These are phyloP conservation scores for Formicarius rufipectus DNA, from an alignment of 2,113 vertebrate genomes.

Conservation along the genomic window DNA sequence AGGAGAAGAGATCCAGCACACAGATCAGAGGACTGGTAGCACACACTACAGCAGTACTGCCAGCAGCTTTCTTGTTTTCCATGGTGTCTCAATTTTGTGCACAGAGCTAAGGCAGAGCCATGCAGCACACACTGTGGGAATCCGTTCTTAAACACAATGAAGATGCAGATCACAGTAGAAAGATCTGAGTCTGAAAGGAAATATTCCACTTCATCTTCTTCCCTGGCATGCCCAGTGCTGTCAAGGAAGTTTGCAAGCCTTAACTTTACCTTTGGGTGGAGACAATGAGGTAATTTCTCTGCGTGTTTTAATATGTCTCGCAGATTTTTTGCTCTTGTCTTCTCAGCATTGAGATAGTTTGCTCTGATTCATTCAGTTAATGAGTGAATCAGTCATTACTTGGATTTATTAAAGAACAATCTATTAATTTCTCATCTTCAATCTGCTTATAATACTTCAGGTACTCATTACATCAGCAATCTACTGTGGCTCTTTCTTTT, in stretches of 20 bases:
- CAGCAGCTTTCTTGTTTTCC: not conserved
- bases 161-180: not conserved
- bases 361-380: slow-evolving; percentile 39
- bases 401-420: slow-evolving; percentile 35
- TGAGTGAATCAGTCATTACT: not conserved
- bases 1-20: not conserved
- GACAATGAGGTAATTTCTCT: slow-evolving; percentile 42
- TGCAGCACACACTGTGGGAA: fast-evolving
- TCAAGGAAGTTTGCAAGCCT: slow-evolving; percentile 34
- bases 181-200: not conserved
- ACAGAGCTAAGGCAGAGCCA: not conserved
- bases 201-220: not conserved
- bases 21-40: not conserved
- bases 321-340: not conserved
- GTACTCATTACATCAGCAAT: not conserved
- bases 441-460: not conserved
- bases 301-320: slow-evolving; percentile 53
- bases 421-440: not conserved
- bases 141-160: not conserved
- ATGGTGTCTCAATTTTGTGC: fast-evolving
- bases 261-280: slow-evolving; percentile 28
- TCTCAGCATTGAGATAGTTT: slow-evolving; percentile 4
- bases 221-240: not conserved
- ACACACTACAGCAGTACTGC: not conserved
- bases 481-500: not conserved